These are phyloP conservation scores for Hemibagrus guttatus DNA, from an alignment of 2,797 vertebrate genomes.

Conservation along the genomic window DNA sequence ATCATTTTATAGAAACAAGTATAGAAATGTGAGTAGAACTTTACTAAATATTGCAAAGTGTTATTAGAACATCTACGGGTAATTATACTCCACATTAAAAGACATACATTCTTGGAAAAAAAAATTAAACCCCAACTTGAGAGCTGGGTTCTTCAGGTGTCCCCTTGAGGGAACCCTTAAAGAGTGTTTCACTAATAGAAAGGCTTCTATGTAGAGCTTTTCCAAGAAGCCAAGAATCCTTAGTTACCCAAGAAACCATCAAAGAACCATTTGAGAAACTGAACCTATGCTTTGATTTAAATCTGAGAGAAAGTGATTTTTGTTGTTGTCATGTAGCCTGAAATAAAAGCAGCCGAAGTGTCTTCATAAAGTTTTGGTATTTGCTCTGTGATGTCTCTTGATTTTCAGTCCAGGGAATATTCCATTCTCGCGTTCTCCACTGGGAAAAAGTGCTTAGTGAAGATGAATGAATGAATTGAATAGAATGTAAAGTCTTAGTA, in stretches of 20 bases:
- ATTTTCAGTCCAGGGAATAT: not conserved
- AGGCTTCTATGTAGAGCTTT: not conserved
- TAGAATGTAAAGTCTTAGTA: no score
- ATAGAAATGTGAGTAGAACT: not conserved
- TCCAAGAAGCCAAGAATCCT: not conserved
- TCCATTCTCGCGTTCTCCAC: not conserved
- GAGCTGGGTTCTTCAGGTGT: not conserved
- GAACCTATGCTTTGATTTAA: not conserved
- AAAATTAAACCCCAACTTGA: not conserved
- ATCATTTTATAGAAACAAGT: not conserved
- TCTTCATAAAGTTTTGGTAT: not conserved
- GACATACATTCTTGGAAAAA: not conserved
- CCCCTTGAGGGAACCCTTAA: not conserved
- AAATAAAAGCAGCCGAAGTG: not conserved
- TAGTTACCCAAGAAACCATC: not conserved
- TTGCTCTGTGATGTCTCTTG: no score
- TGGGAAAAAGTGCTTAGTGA: not conserved
- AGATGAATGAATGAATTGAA: not conserved
- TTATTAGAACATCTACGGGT: not conserved
- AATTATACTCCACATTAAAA: not conserved
- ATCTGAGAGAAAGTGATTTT: not conserved
- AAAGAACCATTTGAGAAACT: not conserved
- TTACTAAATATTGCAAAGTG: not conserved
- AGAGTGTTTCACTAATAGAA: not conserved
- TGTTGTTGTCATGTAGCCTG: not conserved